Percentiles rank a stretch among this genome's conserved stretches.
phyloP scores from a whole-genome alignment of 2,797 vertebrate species.

The Kryptopterus vitreolus region DNA sequence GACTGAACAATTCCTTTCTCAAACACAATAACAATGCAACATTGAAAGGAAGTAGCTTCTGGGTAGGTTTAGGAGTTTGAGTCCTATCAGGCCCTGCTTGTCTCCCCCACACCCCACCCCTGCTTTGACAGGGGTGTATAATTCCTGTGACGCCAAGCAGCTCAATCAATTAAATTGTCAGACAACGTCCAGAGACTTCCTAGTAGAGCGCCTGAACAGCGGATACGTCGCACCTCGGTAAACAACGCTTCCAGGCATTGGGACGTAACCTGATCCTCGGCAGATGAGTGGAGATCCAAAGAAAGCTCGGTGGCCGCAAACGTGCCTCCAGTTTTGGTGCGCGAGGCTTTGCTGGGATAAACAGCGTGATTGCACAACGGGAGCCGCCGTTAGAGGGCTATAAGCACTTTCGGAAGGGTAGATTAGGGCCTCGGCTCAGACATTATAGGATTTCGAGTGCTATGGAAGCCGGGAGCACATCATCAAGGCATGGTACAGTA shows the following conservation, averaged over 20 bases:
- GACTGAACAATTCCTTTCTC: too few relatives aligned
- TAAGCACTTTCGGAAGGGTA: constrained; percentile 73
- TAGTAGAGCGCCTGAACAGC: constrained; percentile 50
- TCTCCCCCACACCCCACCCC: too few relatives aligned
- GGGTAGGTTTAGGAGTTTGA: neutral
- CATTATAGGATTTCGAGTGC: constrained; percentile 65
- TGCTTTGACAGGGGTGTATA: neutral
- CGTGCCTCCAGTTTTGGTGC: constrained; percentile 61
- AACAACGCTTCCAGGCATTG: constrained; percentile 62
- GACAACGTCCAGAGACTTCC: constrained; percentile 65
- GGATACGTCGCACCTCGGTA: constrained; percentile 65
- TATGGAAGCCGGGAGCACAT: constrained; percentile 43
- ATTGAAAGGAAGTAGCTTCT: neutral
- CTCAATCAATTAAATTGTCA: constrained; percentile 76
- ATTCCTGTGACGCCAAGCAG: constrained; percentile 72
- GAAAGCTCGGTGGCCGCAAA: constrained; percentile 62
- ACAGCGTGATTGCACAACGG: constrained; percentile 47
- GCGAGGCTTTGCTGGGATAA: constrained; percentile 60
- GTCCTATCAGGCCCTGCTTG: neutral
- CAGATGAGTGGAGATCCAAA: constrained; percentile 64
- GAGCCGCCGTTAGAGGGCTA: constrained; percentile 50
- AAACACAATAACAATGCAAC: neutral
- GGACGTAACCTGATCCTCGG: constrained; percentile 65
- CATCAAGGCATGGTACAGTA: constrained; percentile 39
- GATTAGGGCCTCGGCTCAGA: constrained; percentile 66